Percentiles rank a stretch among this genome's conserved stretches.
Evolutionary conservation across 1,140 invertebrate species (phyloP).

Genomic region (Nasonia giraulti): DNA sequence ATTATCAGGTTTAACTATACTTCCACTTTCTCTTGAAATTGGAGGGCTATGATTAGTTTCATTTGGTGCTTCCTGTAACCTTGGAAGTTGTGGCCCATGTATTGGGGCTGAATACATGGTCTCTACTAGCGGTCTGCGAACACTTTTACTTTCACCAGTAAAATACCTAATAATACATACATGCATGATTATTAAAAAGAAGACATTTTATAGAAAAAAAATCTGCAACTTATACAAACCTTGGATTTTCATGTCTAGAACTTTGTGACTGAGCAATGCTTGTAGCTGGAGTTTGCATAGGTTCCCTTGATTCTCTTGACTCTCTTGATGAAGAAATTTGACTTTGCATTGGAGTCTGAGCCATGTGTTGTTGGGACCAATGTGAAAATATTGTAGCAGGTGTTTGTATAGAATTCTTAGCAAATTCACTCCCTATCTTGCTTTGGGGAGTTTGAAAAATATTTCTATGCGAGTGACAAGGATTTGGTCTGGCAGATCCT

Average conservation of each 20-base stretch:
- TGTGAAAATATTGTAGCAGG: conserved; percentile 63
- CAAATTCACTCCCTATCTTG: conserved; percentile 52
- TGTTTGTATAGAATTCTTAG: conserved; percentile 58
- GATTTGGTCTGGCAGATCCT: conserved; percentile 57
- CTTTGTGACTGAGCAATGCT: conserved; percentile 53
- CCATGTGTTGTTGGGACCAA: conserved; percentile 57
- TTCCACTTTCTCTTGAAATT: conserved; percentile 17
- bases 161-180: conserved; percentile 55
- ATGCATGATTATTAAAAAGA: neutral
- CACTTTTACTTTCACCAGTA: conserved; percentile 55
- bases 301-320: conserved; percentile 39
- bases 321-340: conserved; percentile 45
- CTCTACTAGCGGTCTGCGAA: conserved; percentile 63
- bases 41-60: conserved; percentile 33
- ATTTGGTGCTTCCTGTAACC: conserved; percentile 46
- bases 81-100: conserved; percentile 47
- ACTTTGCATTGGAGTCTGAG: conserved; percentile 61
- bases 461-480: conserved; percentile 65
- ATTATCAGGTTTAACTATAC: neutral
- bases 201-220: neutral
- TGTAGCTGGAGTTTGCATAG: conserved; percentile 55
- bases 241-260: conserved; percentile 55
- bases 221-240: conserved; percentile 52
- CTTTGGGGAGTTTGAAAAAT: conserved; percentile 66
- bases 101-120: conserved; percentile 43